phyloP scores from a whole-genome alignment of 2,888 invertebrate genomes.

The Chloromyia formosa region DNA sequence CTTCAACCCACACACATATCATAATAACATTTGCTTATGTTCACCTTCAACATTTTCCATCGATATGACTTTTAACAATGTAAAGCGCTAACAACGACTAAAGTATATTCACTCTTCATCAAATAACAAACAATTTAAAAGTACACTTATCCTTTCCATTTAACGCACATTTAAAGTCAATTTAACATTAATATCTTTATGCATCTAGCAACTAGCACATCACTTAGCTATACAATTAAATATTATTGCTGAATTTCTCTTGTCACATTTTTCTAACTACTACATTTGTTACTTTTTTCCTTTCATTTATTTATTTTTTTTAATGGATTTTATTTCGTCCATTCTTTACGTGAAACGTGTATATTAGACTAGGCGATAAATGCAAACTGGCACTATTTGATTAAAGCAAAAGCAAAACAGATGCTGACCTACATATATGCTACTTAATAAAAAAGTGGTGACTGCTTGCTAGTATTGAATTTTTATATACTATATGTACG shows the following conservation, averaged over 20 bases:
- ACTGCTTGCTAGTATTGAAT: background rate
- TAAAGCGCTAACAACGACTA: slow-evolving; percentile 9
- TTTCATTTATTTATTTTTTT: slow-evolving; percentile 34
- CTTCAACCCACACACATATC: too few relatives aligned
- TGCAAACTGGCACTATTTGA: slow-evolving; percentile 28
- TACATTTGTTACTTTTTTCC: slow-evolving; percentile 2
- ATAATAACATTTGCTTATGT: too few relatives aligned
- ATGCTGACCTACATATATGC: slow-evolving; percentile 9
- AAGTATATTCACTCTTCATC: background rate
- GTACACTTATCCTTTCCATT: slow-evolving; percentile 1
- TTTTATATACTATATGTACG: too few relatives aligned
- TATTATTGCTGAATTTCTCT: slow-evolving; percentile 33
- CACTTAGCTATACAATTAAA: background rate
- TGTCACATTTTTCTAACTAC: slow-evolving; percentile 16
- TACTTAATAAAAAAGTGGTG: slow-evolving; percentile 5
- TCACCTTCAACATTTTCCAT: background rate
- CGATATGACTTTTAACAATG: background rate
- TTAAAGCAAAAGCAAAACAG: slow-evolving; percentile 25
- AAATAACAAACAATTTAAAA: slow-evolving; percentile 20
- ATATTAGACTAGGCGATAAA: slow-evolving; percentile 15
- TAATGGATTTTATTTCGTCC: background rate
- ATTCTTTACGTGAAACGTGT: too few relatives aligned
- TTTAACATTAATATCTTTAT: slow-evolving; percentile 18
- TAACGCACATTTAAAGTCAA: slow-evolving; percentile 10
- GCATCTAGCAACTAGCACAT: slow-evolving; percentile 32